Conservation (phyloP, 2,113 vertebrate genomes). For the pig (Sus scrofa) region DNA sequence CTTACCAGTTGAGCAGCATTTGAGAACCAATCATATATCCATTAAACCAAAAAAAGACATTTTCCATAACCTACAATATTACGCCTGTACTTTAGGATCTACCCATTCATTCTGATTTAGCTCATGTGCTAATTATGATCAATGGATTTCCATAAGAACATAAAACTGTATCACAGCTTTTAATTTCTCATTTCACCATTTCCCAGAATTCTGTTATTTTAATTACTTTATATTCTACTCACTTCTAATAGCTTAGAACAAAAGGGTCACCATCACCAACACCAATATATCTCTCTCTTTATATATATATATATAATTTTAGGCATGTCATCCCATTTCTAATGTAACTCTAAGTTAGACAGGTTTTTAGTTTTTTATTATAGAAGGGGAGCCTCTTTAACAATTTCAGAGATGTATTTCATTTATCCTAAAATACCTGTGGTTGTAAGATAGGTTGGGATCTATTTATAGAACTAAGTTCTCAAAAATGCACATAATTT, state of each 20-base stretch:
- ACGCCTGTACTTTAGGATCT: constrained; percentile 67
- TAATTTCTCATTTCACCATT: constrained; percentile 77
- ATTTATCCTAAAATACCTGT: constrained; percentile 80
- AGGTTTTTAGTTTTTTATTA: constrained; percentile 78
- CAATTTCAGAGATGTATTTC: constrained; percentile 77
- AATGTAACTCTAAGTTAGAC: constrained; percentile 69
- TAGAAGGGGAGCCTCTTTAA: constrained; percentile 62
- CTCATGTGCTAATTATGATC: constrained; percentile 78
- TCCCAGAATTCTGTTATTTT: constrained; percentile 82
- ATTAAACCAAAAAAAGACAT: constrained; percentile 80
- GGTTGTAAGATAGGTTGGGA: constrained; percentile 72
- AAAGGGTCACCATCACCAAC: constrained; percentile 74
- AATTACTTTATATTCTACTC: constrained; percentile 81
- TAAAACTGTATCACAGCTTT: constrained; percentile 73
- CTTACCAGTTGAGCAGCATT: constrained; percentile 72
- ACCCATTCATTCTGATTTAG: constrained; percentile 77
- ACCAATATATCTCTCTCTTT: constrained; percentile 49
- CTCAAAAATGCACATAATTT: constrained; percentile 83
- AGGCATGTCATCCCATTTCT: constrained; percentile 53
- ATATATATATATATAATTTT: constrained; percentile 62
- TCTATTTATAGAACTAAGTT: constrained; percentile 82
- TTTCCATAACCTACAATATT: constrained; percentile 74
- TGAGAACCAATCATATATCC: constrained; percentile 79
- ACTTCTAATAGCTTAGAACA: constrained; percentile 79
- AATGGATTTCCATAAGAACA: constrained; percentile 71